phyloP scores from a whole-genome alignment of 1,140 invertebrate species.

The Drosophila pruinosa region DNA sequence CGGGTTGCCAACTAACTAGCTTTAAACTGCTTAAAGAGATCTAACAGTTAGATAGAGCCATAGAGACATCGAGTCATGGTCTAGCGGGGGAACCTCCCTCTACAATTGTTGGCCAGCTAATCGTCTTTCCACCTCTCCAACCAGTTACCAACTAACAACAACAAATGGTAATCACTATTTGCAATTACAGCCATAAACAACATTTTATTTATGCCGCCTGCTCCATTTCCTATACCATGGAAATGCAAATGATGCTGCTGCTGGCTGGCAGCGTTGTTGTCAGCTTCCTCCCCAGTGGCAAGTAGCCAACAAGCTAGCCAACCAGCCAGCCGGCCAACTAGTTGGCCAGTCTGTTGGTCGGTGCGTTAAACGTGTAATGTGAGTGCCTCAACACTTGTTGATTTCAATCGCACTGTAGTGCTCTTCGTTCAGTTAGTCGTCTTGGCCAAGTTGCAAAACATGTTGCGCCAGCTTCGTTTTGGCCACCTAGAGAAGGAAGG shows the following conservation, averaged over 20 bases:
- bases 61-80: slow-evolving; percentile 17
- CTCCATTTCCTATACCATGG: slow-evolving; percentile 70
- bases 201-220: slow-evolving; percentile 71
- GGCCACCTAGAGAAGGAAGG: slow-evolving; percentile 43
- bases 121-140: neutral
- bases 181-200: slow-evolving; percentile 70
- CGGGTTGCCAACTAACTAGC: slow-evolving; percentile 21
- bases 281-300: neutral
- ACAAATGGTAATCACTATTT: slow-evolving; percentile 44
- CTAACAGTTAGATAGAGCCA: slow-evolving; percentile 1
- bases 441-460: slow-evolving; percentile 50
- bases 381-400: slow-evolving; percentile 17
- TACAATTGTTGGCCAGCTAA: neutral
- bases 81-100: neutral
- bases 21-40: slow-evolving; percentile 2
- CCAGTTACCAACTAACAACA: neutral
- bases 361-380: slow-evolving; percentile 5
- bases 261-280: neutral
- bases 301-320: neutral
- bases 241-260: slow-evolving; percentile 66
- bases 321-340: neutral
- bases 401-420: slow-evolving; percentile 44
- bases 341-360: neutral
- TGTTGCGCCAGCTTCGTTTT: slow-evolving; percentile 33
- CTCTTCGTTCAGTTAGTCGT: slow-evolving; percentile 26